Base-by-base conservation (phyloP, 2,113 vertebrate species). In the Lagopus muta region DNA sequence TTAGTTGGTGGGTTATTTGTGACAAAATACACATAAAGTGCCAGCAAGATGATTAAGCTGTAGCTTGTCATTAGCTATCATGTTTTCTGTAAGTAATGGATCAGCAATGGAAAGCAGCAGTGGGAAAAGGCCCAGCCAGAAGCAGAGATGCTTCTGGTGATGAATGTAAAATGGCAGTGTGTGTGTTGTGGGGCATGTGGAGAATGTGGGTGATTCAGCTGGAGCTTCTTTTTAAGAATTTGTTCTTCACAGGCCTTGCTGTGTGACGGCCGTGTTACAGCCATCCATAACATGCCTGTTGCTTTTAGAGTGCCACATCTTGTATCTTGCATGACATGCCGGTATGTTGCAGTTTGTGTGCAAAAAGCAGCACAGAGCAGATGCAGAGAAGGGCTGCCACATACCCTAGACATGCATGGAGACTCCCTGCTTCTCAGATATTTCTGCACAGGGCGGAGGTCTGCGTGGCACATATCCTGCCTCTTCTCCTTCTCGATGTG, bases 171-270 rank as follows among this genome's bases (percentile, higher is more conserved):
- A 45, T 71, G 72, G 40, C 65, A 72, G 78, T 90, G 81, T 73
- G 32, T 7, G 40, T 61, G 76, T 78, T 71, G 11, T 57, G 75
- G 93, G 89, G 81, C 93, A 94, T 84, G 78, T 92, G 91, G 89
- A 87, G 87, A 76, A 69, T 0, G 87, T 94, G 94, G 91, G 89
- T 85, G 89, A 84, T 75, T 95, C 78, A 81, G 65, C 89, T 95
- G 70, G 78, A 93, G 54, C 0, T 1, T 72, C 32, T 78, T 87
- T 84, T 89, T 25, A 24, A 25, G 22, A 48, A 82, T 92, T 50
- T 91, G 62, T 57, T 87, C 78, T 58, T 82, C 65, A 5, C 34
- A 62, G 74, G 55, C 77, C 30, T n/a, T 5, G 0, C 83, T 60
- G 57, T 30, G 4, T 42, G 58, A 64, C 40, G 50, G 76, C 67